Percentiles rank a stretch among this genome's conserved stretches.
Conservation (phyloP, 2,797 vertebrate genomes). For the Poeciliopsis gracilis region DNA sequence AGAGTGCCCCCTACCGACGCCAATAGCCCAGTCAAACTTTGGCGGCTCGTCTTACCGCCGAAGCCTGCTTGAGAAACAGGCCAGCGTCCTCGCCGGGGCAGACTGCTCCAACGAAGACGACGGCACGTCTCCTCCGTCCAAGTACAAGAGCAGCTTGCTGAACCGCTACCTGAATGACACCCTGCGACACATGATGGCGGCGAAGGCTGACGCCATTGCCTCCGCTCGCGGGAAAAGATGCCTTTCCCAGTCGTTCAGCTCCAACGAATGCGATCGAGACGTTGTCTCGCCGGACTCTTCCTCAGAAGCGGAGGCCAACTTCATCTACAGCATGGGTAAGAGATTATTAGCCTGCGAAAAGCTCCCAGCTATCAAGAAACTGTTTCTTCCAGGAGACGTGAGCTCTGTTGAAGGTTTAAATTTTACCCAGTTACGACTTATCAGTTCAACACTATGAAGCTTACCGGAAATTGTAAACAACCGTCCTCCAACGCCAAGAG, state of each 20-base stretch:
- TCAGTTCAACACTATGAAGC: no score
- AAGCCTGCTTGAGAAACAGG: constrained; percentile 83
- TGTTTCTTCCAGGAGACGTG: no score
- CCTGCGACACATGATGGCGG: constrained; percentile 90
- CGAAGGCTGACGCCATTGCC: constrained; percentile 74
- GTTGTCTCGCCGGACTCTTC: constrained; percentile 88
- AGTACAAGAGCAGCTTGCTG: constrained; percentile 95
- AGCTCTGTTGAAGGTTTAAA: no score
- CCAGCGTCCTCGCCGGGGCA: constrained; percentile 80
- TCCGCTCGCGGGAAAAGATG: constrained; percentile 85
- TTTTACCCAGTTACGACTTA: no score
- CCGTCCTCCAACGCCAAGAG: no score
- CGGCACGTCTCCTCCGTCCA: constrained; percentile 87
- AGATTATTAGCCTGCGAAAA: constrained; percentile 1
- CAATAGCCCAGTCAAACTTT: constrained; percentile 83
- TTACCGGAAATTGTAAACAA: no score
- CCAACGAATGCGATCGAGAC: constrained; percentile 91
- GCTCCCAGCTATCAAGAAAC: no score
- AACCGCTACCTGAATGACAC: constrained; percentile 96
- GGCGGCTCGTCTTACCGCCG: constrained; percentile 77
- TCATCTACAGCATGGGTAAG: constrained; percentile 92
- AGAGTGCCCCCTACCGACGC: constrained; percentile 85
- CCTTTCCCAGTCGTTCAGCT: constrained; percentile 93
- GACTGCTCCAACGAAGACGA: constrained; percentile 86
- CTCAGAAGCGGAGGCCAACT: constrained; percentile 91